Evolutionary conservation across 1,140 invertebrate genomes (phyloP).

Genomic region (Paraescarpia echinospica): DNA sequence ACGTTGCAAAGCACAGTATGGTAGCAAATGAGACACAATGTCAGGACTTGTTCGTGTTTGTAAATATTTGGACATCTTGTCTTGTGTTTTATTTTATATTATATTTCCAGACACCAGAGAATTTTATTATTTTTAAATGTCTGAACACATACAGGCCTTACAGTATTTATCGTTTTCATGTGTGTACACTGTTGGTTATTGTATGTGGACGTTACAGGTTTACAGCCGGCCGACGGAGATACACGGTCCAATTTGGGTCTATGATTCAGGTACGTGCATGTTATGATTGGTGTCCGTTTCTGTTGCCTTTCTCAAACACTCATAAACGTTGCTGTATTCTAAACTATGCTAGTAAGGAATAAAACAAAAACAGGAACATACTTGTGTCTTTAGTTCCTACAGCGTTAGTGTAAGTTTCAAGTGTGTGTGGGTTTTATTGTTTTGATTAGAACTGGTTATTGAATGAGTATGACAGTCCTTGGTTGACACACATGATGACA

Average conservation of each 20-base stretch:
- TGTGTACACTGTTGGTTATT: not conserved
- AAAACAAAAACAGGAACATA: no score
- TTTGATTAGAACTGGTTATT: no score
- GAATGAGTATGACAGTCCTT: not conserved
- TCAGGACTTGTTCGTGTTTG: no score
- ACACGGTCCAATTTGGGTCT: constrained; percentile 77
- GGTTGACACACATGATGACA: not conserved
- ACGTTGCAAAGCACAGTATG: no score
- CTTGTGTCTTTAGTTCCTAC: not conserved
- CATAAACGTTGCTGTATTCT: not conserved
- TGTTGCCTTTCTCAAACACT: no score
- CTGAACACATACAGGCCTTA: no score
- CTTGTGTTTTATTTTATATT: no score
- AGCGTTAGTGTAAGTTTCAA: not conserved
- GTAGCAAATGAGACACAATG: no score
- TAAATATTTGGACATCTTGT: no score
- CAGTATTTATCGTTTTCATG: not conserved
- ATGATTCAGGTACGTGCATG: constrained; percentile 73
- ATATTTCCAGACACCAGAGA: no score
- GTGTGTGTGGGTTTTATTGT: not conserved
- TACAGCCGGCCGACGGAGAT: constrained; percentile 73
- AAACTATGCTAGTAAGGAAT: not conserved
- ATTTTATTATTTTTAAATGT: no score
- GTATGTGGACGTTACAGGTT: constrained; percentile 56
- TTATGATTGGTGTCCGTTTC: not conserved